Percentiles rank a stretch among this genome's conserved stretches.
These are phyloP conservation scores for Gadus macrocephalus DNA, from an alignment of 2,113 vertebrate genomes.

Conservation along the genomic window DNA sequence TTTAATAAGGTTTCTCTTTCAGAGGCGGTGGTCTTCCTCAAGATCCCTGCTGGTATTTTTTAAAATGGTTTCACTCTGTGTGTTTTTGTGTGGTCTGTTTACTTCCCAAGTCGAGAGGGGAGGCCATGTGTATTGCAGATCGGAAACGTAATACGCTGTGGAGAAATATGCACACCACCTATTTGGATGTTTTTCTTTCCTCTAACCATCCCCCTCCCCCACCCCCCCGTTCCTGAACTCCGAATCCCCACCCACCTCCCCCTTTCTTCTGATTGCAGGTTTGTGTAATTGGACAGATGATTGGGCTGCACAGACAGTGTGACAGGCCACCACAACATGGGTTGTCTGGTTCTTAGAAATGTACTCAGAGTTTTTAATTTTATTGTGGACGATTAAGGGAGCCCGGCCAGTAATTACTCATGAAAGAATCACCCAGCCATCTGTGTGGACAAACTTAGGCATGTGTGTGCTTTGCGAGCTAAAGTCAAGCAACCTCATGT, in stretches of 20 bases:
- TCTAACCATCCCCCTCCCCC: constrained; percentile 10
- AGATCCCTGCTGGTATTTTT: constrained; percentile 54
- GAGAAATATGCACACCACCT: constrained; percentile 58
- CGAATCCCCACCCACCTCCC: background rate
- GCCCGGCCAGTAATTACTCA: constrained; percentile 69
- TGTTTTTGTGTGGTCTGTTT: constrained; percentile 61
- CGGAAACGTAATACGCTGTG: constrained; percentile 55
- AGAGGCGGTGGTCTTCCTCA: constrained; percentile 40
- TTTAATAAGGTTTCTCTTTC: constrained; percentile 43
- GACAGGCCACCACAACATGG: constrained; percentile 59
- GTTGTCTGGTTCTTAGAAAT: constrained; percentile 59
- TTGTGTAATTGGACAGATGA: constrained; percentile 64
- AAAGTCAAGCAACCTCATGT: constrained; percentile 68
- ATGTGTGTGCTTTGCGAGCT: constrained; percentile 67
- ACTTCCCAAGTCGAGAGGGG: constrained; percentile 43
- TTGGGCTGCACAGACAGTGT: constrained; percentile 53
- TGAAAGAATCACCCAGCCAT: constrained; percentile 66
- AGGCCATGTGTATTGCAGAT: constrained; percentile 53
- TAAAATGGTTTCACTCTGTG: constrained; percentile 57
- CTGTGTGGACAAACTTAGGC: constrained; percentile 68
- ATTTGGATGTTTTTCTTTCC: constrained; percentile 56
- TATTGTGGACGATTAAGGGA: constrained; percentile 68
- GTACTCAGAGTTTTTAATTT: constrained; percentile 60
- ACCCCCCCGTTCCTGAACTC: constrained; percentile 5
- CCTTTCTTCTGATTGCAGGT: constrained; percentile 54